Conservation (phyloP, 2,113 vertebrate genomes). For the Ptilorrhoa leucosticta region DNA sequence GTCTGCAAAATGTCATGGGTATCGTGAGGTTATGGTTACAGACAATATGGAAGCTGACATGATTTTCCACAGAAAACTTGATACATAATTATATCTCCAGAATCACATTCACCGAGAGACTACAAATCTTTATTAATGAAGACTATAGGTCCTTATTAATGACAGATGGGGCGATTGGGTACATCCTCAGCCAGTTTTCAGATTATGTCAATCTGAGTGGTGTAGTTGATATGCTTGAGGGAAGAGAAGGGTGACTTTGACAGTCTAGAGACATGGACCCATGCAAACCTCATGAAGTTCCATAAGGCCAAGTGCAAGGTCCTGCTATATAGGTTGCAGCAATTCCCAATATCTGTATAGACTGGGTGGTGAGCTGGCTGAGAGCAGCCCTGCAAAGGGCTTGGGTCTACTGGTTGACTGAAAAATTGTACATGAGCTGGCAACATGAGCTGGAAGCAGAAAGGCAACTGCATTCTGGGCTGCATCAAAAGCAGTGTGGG, state of each 20-base stretch:
- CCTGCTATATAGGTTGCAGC: background rate
- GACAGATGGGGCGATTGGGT: background rate
- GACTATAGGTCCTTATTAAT: background rate
- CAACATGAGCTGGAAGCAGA: background rate
- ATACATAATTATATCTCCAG: background rate
- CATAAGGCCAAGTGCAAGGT: background rate
- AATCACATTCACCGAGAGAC: background rate
- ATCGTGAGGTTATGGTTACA: background rate
- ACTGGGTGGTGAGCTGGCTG: background rate
- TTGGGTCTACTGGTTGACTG: background rate
- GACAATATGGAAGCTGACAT: background rate
- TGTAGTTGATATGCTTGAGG: background rate
- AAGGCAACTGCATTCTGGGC: background rate
- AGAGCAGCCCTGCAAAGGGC: background rate
- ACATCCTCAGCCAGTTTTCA: background rate
- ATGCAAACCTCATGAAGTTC: background rate
- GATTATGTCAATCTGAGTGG: background rate
- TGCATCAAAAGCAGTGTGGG: fast-evolving
- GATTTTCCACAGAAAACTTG: background rate
- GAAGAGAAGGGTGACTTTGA: background rate
- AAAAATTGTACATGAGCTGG: background rate
- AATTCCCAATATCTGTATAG: background rate
- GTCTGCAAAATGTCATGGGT: background rate
- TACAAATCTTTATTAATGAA: background rate
- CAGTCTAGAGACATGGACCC: background rate